Percentiles rank a stretch among this genome's conserved stretches.
phyloP scores from a whole-genome alignment of 2,888 invertebrate species.

The Dasysyrphus albostriatus region DNA sequence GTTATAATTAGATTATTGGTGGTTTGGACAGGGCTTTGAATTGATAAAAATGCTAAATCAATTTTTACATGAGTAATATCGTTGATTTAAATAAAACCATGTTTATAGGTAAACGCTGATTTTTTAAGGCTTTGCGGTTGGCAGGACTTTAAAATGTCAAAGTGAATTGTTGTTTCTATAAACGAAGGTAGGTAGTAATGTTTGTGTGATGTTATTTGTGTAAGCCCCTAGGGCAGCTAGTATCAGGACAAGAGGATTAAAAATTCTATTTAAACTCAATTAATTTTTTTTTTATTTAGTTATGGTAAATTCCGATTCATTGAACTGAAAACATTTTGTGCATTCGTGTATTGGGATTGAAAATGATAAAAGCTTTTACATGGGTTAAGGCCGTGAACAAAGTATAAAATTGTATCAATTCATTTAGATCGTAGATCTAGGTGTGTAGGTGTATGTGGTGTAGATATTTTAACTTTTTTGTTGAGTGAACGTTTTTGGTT shows the following conservation, averaged over 20 bases:
- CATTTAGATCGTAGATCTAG: not conserved
- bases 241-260: constrained; percentile 51
- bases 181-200: not conserved
- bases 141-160: constrained; percentile 59
- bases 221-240: constrained; percentile 18
- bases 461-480: not conserved
- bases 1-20: constrained; percentile 69
- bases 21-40: constrained; percentile 38
- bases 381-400: constrained; percentile 17
- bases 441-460: too few relatives aligned
- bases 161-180: constrained; percentile 16
- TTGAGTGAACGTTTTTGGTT: constrained; percentile 23
- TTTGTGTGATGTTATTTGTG: not conserved
- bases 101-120: constrained; percentile 27
- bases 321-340: constrained; percentile 34
- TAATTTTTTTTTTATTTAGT: constrained; percentile 27
- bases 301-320: constrained; percentile 41
- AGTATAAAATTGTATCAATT: constrained; percentile 20
- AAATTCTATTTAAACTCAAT: constrained; percentile 49
- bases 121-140: constrained; percentile 42
- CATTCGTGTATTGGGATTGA: not conserved
- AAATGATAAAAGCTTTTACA: constrained; percentile 39
- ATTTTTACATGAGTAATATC: constrained; percentile 43
- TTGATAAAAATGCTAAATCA: constrained; percentile 23
- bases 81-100: not conserved